These are phyloP conservation scores for Thermophis baileyi DNA, from an alignment of 2,113 vertebrate genomes.

Conservation along the genomic window DNA sequence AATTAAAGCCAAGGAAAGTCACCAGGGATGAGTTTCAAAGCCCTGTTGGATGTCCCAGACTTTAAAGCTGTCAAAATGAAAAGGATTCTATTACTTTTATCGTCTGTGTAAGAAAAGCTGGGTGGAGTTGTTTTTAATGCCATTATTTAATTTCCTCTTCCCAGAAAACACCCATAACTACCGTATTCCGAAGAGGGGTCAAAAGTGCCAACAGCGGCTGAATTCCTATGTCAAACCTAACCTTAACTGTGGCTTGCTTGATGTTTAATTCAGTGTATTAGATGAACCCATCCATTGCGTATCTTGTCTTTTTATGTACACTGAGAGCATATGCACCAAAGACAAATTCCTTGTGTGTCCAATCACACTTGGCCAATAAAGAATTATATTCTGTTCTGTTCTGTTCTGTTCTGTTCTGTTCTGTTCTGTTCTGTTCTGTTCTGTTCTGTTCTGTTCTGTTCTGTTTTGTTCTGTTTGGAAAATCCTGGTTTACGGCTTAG, in stretches of 20 bases:
- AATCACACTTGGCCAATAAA: too few relatives aligned
- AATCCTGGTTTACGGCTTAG: neutral
- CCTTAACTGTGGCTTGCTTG: neutral
- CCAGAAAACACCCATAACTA: neutral
- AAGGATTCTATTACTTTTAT: slow-evolving; percentile 1
- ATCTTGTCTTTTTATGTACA: too few relatives aligned
- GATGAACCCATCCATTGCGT: neutral
- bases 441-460: too few relatives aligned
- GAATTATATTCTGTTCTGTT: too few relatives aligned
- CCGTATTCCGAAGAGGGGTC: neutral
- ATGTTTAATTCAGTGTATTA: neutral
- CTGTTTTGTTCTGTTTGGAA: too few relatives aligned
- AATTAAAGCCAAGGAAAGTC: slow-evolving; percentile 67
- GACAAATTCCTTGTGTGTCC: too few relatives aligned
- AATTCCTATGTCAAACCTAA: neutral
- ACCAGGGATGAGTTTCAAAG: slow-evolving; percentile 53
- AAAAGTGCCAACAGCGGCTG: neutral
- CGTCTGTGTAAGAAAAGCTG: fast-evolving
- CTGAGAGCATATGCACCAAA: too few relatives aligned
- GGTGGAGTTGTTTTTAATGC: neutral
- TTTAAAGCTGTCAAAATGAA: neutral
- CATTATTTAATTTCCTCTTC: neutral
- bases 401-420: too few relatives aligned
- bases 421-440: too few relatives aligned
- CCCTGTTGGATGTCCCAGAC: slow-evolving; percentile 11